A percentile compares a stretch with the other conserved stretches of the same genome.
Evolutionary conservation across 2,797 vertebrate genomes (phyloP).

Genomic region (Clangula hyemalis): DNA sequence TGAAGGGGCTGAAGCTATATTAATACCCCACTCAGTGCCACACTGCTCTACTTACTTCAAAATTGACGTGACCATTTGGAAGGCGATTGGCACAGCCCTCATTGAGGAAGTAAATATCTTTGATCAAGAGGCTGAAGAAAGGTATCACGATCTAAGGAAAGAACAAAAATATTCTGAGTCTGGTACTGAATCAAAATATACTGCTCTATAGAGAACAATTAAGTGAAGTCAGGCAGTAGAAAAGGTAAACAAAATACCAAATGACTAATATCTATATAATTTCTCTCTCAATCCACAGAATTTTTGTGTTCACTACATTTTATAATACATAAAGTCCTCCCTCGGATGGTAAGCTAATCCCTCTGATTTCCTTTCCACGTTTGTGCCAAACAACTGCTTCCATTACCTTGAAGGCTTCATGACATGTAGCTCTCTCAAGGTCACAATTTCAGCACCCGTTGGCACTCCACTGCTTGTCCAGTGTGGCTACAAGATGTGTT

Average conservation of each 20-base stretch:
- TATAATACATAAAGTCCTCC: too few species aligned
- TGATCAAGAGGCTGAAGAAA: conserved; percentile 97
- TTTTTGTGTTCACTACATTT: too few species aligned
- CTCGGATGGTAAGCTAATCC: too few species aligned
- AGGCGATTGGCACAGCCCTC: conserved; percentile 91
- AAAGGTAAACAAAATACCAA: not conserved
- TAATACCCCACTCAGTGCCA: not conserved
- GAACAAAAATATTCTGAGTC: not conserved
- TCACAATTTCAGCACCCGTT: too few species aligned
- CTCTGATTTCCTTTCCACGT: too few species aligned
- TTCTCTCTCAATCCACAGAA: too few species aligned
- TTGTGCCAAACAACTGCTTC: too few species aligned
- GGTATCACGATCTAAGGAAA: conserved; percentile 92
- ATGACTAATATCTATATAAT: too few species aligned
- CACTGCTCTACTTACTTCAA: conserved; percentile 82
- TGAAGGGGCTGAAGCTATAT: not conserved
- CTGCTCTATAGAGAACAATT: not conserved
- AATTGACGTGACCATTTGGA: conserved; percentile 92
- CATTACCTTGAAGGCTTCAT: too few species aligned
- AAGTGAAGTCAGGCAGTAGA: not conserved
- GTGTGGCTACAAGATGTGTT: too few species aligned
- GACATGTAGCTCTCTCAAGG: too few species aligned
- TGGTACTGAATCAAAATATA: not conserved
- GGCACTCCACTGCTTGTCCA: too few species aligned
- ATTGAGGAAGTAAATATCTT: conserved; percentile 96